A percentile compares a stretch with the other conserved stretches of the same genome.
phyloP scores from a whole-genome alignment of 92 coral and sea anemone genomes.

The Hydrozoanthus gracilis region DNA sequence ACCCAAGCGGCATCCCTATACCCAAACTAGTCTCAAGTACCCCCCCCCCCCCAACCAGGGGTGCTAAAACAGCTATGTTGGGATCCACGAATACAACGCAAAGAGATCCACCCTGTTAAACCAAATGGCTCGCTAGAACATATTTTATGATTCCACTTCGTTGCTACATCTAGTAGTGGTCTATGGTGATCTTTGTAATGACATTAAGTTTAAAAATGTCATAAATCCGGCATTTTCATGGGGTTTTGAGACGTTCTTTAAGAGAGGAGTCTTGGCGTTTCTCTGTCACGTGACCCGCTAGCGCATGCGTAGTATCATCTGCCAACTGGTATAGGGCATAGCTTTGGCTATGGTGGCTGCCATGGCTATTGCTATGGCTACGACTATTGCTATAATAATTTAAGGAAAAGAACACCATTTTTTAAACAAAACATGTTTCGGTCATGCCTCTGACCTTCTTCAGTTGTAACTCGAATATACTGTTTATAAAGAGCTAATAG shows the following conservation, averaged over 20 bases:
- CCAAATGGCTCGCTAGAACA: conserved; percentile 16
- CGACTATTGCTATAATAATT: too few species aligned
- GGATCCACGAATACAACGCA: neutral
- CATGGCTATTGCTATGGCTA: too few species aligned
- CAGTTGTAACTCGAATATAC: too few species aligned
- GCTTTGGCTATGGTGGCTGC: too few species aligned
- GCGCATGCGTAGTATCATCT: neutral
- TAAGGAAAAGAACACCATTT: too few species aligned
- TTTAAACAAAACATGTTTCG: too few species aligned
- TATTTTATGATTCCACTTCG: neutral
- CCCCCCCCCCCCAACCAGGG: too few species aligned
- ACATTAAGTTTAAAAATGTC: neutral
- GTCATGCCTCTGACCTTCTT: too few species aligned
- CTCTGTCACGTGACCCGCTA: neutral
- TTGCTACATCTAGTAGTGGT: conserved; percentile 6
- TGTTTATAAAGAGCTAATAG: too few species aligned
- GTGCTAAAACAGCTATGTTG: conserved; percentile 13
- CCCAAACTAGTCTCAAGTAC: too few species aligned
- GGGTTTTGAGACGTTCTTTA: conserved; percentile 11
- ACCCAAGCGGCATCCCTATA: too few species aligned
- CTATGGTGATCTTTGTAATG: conserved; percentile 3
- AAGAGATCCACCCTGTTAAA: conserved; percentile 8
- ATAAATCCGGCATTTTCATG: conserved; percentile 19
- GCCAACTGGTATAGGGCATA: neutral
- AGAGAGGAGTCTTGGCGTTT: conserved; percentile 5